Conservation (phyloP, 1,140 invertebrate genomes). For the Formica selysi region DNA sequence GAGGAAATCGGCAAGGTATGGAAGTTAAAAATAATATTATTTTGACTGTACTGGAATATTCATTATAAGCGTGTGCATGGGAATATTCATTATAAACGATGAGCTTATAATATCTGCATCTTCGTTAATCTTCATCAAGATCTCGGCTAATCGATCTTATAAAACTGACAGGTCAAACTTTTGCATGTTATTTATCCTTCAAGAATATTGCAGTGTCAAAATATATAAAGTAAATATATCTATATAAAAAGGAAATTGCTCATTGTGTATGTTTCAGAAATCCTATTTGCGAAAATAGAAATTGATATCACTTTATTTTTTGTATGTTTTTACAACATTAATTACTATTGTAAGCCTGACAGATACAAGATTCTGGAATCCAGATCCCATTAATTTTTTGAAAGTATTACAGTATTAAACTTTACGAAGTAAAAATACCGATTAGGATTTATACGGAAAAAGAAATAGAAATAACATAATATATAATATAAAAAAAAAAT, state of each 20-base stretch:
- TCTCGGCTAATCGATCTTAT: not conserved
- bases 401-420: not conserved
- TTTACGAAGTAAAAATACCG: constrained; percentile 13
- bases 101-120: not conserved
- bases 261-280: not conserved
- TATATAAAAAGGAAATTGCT: not conserved
- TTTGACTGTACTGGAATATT: not conserved
- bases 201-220: not conserved
- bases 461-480: not conserved
- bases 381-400: not conserved
- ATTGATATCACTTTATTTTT: constrained; percentile 17
- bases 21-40: not conserved
- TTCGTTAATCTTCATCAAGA: not conserved
- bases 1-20: not conserved
- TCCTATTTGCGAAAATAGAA: not conserved
- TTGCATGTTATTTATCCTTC: not conserved
- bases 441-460: not conserved
- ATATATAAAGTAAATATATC: constrained; percentile 6
- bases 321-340: not conserved
- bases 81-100: not conserved
- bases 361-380: not conserved
- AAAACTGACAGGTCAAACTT: not conserved
- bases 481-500: not conserved
- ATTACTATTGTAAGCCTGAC: not conserved
- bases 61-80: not conserved